Evolutionary conservation across 1,140 invertebrate genomes (phyloP).

Genomic region (Linepithema humile): DNA sequence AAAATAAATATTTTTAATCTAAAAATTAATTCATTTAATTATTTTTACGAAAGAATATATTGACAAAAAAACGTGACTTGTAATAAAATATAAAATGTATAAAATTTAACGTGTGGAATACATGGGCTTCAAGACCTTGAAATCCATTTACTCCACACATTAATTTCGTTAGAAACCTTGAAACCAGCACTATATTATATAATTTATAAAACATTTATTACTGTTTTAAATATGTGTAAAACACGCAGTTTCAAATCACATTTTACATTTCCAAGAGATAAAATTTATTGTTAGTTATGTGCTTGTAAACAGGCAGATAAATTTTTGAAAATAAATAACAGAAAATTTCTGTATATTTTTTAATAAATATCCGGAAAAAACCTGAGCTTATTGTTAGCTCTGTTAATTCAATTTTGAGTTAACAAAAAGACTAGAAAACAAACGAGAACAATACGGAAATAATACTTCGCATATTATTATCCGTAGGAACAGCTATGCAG

Average conservation of each 20-base stretch:
- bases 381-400: no score
- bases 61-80: background rate
- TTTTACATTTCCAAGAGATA: background rate
- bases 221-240: background rate
- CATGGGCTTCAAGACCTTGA: no score
- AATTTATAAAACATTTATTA: no score
- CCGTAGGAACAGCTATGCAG: background rate
- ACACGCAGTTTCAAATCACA: background rate
- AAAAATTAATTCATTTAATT: background rate
- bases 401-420: background rate
- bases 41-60: conserved; percentile 1
- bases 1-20: background rate
- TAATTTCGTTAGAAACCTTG: no score
- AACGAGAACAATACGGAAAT: background rate
- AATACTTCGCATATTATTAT: background rate
- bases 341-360: no score
- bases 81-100: background rate
- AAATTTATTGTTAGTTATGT: background rate
- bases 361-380: background rate
- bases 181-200: no score
- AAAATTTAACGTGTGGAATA: no score
- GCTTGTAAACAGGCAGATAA: background rate
- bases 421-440: background rate
- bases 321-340: no score
- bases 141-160: no score